Base-by-base conservation (phyloP, 1,140 invertebrate genomes). In the Tetranychus cinnabarinus region DNA sequence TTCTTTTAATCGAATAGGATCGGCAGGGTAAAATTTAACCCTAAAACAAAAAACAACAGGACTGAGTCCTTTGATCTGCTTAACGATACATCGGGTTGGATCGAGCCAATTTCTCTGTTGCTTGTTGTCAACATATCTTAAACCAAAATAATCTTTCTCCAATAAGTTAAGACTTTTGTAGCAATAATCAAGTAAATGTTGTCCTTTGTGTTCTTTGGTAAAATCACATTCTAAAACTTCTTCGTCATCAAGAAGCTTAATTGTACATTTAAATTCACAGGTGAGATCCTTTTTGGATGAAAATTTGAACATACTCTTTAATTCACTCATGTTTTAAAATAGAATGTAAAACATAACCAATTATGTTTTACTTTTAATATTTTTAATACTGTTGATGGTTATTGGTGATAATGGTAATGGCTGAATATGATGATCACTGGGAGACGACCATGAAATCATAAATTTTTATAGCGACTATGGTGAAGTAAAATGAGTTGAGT, bases 91-190 rank as follows among this genome's bases (percentile, higher is more conserved):
- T 76, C 92, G 92, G 56, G 85, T 82, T 69, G 90, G 78, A 76
- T 97, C 91, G 68, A 97, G 73, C 91, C 91, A 97, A 74, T 93
- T 89, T 77, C 91, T 81, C 75, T 96, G 89, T 68, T 90, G 90
- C 66, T 82, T 81, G 39, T 80, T 73, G 75, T 97, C 91, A 42
- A 93, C 88, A 81, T 87, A 97, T 63, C 90, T 79, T 35, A 97
- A 78, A 8, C 92, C 92, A 76, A 97, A 96, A 74, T 97, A 97
- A 75, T 97, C 92, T 68, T 87, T 92, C 75, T 97, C 92, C 63
- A 88, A 79, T 65, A 97, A 81, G 75, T 93, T 89, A 61, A 97
- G 77, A 70, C 91, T 85, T 67, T 86, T 81, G 73, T 90, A 96
- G 60, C 95, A 85, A 78, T 87, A 83, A 70, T 96, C 90, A 69